Percentiles rank a stretch among this genome's conserved stretches.
Conservation (phyloP, 1,140 invertebrate genomes). For the Zaprionus gabonicus region DNA sequence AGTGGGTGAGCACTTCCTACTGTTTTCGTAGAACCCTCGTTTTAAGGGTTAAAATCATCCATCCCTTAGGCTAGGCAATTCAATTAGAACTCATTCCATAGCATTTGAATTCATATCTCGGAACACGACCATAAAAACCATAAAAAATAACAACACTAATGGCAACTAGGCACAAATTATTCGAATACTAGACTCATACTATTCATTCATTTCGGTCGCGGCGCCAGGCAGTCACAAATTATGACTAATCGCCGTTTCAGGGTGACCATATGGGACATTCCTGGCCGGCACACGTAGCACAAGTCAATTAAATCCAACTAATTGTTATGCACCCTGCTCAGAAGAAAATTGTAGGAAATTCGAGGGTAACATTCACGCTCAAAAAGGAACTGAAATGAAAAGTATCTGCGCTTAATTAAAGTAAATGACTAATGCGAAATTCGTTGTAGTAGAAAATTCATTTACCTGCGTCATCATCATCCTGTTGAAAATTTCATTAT, state of each 20-base stretch:
- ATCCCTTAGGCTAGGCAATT: constrained; percentile 32
- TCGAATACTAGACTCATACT: constrained; percentile 29
- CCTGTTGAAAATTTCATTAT: constrained; percentile 34
- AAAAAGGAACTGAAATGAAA: constrained; percentile 21
- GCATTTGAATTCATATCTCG: constrained; percentile 17
- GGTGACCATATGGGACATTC: constrained; percentile 54
- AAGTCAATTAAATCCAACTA: constrained; percentile 41
- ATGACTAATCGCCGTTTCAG: constrained; percentile 47
- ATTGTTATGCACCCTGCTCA: constrained; percentile 35
- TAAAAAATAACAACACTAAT: constrained; percentile 38
- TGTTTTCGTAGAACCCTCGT: neutral
- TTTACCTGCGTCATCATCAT: constrained; percentile 38
- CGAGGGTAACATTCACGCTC: constrained; percentile 16
- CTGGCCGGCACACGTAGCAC: constrained; percentile 10
- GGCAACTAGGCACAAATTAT: constrained; percentile 38
- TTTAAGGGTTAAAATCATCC: constrained; percentile 37
- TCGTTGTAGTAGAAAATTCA: constrained; percentile 19
- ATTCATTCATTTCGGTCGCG: constrained; percentile 20
- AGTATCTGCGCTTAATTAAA: constrained; percentile 48
- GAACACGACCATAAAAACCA: constrained; percentile 48
- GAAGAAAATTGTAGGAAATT: constrained; percentile 18
- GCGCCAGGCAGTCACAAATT: constrained; percentile 38
- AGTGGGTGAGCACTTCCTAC: neutral
- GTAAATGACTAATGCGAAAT: constrained; percentile 53
- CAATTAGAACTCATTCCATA: constrained; percentile 40